Evolutionary conservation across 92 coral and sea anemone species (phyloP), one percentile per base, ranked within the genome.

Genomic region (Phymanthus crucifer): DNA sequence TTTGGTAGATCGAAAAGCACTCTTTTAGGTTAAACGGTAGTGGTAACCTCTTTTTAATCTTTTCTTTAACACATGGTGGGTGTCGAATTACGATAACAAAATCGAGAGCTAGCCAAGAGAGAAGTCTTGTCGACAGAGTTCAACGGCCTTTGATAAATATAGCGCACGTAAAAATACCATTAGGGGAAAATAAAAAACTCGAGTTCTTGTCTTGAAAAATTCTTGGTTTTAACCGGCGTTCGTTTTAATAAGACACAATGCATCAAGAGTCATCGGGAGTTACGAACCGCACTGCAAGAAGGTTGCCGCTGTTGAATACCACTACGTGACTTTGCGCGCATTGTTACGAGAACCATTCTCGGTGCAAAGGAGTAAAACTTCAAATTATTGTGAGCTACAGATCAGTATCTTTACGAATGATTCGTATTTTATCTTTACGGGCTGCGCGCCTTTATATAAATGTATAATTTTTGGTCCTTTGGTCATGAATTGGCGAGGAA

Each of bases 391-490:
- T 61, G 68, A 16, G 3, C 29, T 18, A 34, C 9, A 24, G 68
- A 61, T 61, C 29, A n/a, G 68, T 61, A 61, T 61, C 68, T 61
- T 10, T 26, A 17, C 29, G 68, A 61, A 61, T 17, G 29, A 27
- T 70, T 92, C 93, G 80, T 84, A 43, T 6, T 88, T 86, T 32
- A 96, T 87, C 68, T 78, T 33, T 61, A 27, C 34, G 68, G 68
- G 23, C 29, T 61, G 68, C 34, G 68, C 68, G 35, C 34, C 17
- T 12, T 61, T 14, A 24, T 1, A 13, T 13, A 61, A 61, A 23
- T 33, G 13, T 61, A 3, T 21, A 1, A 26, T 27, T n/a, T 61
- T 61, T 27, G 68, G 10, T 27, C 35, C 16, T 61, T 26, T 33
- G 12, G 26, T 26, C 27, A 14, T 4, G 13, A 61, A 61, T 27